Percentiles rank a stretch among this genome's conserved stretches.
These are phyloP conservation scores for Lasioglossum villosulum DNA, from an alignment of 2,888 invertebrate genomes.

Conservation along the genomic window DNA sequence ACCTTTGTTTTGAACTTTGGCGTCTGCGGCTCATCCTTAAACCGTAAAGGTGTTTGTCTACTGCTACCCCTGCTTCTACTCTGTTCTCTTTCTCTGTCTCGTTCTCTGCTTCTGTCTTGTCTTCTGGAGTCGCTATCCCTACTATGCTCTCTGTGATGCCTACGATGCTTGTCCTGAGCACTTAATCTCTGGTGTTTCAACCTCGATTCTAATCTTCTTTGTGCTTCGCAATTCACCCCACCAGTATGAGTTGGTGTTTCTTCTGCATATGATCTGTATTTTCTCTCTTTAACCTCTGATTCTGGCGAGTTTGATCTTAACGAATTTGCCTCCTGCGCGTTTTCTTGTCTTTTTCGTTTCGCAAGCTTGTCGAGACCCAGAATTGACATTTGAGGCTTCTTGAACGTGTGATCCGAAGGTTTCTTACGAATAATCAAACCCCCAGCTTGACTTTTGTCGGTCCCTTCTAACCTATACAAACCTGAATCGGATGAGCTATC, in stretches of 20 bases:
- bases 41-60: constrained; percentile 85
- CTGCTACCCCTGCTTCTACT: constrained; percentile 72
- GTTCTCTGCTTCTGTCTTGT: constrained; percentile 64
- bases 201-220: constrained; percentile 87
- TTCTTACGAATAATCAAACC: constrained; percentile 85
- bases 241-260: constrained; percentile 98
- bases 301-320: constrained; percentile 75
- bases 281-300: constrained; percentile 84
- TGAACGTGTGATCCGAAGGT: constrained; percentile 87
- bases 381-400: constrained; percentile 91
- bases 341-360: constrained; percentile 88
- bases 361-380: constrained; percentile 95
- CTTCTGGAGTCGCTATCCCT: constrained; percentile 76
- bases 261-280: constrained; percentile 91
- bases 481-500: constrained; percentile 75
- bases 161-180: constrained; percentile 76
- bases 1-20: constrained; percentile 88
- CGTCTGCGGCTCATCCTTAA: constrained; percentile 94
- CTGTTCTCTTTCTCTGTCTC: constrained; percentile 70
- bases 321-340: constrained; percentile 73
- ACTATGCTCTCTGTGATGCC: constrained; percentile 80
- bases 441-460: constrained; percentile 79
- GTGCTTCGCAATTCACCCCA: constrained; percentile 93
- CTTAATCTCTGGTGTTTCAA: constrained; percentile 81
- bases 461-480: constrained; percentile 85